Conservation (phyloP, 1,140 invertebrate species). For the Mylabris phalerata region DNA sequence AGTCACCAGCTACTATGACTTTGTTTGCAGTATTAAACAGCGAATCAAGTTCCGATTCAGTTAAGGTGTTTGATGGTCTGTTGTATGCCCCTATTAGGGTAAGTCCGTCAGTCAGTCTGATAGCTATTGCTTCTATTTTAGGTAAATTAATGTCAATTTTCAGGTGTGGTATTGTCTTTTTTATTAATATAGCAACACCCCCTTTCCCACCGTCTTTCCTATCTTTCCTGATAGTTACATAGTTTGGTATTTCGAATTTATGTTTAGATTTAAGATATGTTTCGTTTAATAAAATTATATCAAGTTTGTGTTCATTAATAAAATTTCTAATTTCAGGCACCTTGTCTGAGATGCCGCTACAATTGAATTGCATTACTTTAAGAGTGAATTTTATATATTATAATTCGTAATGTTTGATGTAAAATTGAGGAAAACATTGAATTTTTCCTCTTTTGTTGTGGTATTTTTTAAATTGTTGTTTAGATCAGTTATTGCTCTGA, state of each 20-base stretch:
- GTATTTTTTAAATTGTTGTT: too few relatives aligned
- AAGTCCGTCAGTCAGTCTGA: too few relatives aligned
- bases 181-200: not conserved
- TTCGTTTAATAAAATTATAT: not conserved
- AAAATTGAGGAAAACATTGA: too few relatives aligned
- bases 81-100: not conserved
- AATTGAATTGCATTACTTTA: not conserved
- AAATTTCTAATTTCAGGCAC: not conserved
- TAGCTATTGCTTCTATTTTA: too few relatives aligned
- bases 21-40: not conserved
- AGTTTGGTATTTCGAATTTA: not conserved
- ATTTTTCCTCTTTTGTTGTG: too few relatives aligned
- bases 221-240: too few relatives aligned
- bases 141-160: not conserved
- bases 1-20: not conserved
- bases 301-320: not conserved
- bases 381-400: not conserved
- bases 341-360: not conserved
- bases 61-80: not conserved
- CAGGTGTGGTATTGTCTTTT: too few relatives aligned
- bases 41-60: not conserved
- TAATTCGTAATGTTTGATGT: too few relatives aligned
- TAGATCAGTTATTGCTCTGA: too few relatives aligned
- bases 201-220: too few relatives aligned
- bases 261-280: not conserved